Evolutionary conservation across 1,140 invertebrate genomes (phyloP).

Genomic region (Parapsyche elsis): DNA sequence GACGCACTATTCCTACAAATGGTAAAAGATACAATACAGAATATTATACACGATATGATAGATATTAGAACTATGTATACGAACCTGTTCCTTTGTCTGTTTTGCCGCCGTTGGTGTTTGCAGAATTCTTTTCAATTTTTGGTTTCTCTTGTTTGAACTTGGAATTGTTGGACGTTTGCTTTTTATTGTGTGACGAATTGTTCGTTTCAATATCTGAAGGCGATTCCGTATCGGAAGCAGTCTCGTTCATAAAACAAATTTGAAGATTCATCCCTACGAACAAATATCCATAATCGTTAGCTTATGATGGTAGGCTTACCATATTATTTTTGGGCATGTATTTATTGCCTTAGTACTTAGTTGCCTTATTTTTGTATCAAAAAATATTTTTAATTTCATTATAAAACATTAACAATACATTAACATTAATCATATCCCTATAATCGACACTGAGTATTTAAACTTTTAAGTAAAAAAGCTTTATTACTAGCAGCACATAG

Average conservation of each 20-base stretch:
- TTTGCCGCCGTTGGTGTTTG: slow-evolving; percentile 6
- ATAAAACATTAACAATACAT: too few relatives aligned
- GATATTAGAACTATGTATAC: not conserved
- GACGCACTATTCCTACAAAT: slow-evolving; percentile 57
- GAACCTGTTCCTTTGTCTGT: not conserved
- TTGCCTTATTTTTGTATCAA: too few relatives aligned
- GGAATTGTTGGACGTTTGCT: not conserved
- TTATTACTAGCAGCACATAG: too few relatives aligned
- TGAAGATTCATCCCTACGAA: slow-evolving; percentile 88
- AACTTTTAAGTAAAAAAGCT: too few relatives aligned
- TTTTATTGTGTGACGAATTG: slow-evolving; percentile 45
- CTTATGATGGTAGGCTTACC: not conserved
- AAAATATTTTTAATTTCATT: too few relatives aligned
- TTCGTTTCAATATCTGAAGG: slow-evolving; percentile 74
- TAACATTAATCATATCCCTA: too few relatives aligned
- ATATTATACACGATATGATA: not conserved
- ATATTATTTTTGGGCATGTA: slow-evolving; percentile 13
- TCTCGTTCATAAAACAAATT: slow-evolving; percentile 96
- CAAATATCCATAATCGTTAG: slow-evolving; percentile 57
- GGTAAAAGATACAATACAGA: not conserved
- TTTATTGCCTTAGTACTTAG: too few relatives aligned
- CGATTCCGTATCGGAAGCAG: slow-evolving; percentile 84
- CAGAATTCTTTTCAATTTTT: slow-evolving; percentile 14
- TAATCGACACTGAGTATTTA: too few relatives aligned
- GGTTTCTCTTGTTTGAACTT: slow-evolving; percentile 20